phyloP scores from a whole-genome alignment of 2,113 vertebrate genomes.

The Urocolius indicus region DNA sequence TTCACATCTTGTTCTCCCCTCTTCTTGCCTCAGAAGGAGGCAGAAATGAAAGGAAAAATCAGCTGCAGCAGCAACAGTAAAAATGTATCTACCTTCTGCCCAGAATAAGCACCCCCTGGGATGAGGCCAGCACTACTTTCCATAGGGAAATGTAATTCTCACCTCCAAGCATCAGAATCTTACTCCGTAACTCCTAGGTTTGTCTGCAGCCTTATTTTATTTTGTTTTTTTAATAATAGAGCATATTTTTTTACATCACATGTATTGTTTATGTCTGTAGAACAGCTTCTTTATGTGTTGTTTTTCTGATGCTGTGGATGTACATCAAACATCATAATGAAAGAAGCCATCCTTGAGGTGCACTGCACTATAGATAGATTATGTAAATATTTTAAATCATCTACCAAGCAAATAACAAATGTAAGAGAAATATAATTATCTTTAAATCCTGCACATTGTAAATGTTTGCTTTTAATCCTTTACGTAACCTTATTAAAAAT shows the following conservation, averaged over 20 bases:
- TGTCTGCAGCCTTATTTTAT: not conserved
- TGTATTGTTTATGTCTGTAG: not conserved
- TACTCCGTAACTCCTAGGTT: not conserved
- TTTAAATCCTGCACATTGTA: slow-evolving; percentile 26
- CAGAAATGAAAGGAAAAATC: not conserved
- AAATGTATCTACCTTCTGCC: not conserved
- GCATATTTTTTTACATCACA: slow-evolving; percentile 7
- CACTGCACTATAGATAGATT: not conserved
- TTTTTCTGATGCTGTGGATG: not conserved
- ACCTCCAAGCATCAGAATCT: not conserved
- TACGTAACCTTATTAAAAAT: slow-evolving; percentile 71
- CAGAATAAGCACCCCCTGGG: not conserved
- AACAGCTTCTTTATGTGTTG: slow-evolving; percentile 5
- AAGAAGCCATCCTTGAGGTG: slow-evolving; percentile 28
- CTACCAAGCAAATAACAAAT: slow-evolving; percentile 7
- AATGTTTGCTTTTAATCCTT: slow-evolving; percentile 71
- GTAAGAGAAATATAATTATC: slow-evolving; percentile 52
- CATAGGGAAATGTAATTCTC: not conserved
- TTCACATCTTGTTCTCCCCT: not conserved
- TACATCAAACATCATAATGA: slow-evolving; percentile 39
- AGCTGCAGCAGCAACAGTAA: not conserved
- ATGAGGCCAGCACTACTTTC: not conserved
- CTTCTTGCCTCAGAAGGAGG: not conserved
- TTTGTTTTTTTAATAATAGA: not conserved
- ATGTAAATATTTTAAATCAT: slow-evolving; percentile 37